A percentile compares a stretch with the other conserved stretches of the same genome.
Evolutionary conservation across 2,797 vertebrate species (phyloP).

Genomic region (Brachymystax lenok): DNA sequence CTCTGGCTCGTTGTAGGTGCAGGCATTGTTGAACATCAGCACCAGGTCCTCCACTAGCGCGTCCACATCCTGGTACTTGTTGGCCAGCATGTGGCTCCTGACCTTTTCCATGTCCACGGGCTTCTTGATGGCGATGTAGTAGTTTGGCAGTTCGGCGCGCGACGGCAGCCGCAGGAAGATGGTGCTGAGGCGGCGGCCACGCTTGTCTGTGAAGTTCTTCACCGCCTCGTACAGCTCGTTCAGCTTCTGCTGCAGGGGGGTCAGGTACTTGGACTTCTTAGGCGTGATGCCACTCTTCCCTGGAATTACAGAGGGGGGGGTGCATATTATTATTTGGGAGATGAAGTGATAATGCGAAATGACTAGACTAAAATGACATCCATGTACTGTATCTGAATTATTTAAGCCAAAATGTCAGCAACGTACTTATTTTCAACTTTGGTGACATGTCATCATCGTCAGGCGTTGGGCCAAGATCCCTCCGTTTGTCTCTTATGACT

Average conservation of each 20-base stretch:
- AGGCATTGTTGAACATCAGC: conserved; percentile 99
- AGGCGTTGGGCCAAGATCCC: conserved; percentile 88
- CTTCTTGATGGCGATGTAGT: conserved; percentile 96
- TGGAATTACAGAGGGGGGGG: conserved; percentile 56
- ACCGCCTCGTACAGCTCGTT: conserved; percentile 98
- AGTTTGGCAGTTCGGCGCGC: conserved; percentile 94
- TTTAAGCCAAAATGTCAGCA: background rate
- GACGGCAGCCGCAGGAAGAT: conserved; percentile 97
- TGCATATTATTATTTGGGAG: background rate
- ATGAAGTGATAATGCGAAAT: background rate
- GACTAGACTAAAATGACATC: background rate
- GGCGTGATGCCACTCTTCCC: conserved; percentile 94
- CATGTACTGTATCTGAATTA: conserved; percentile 1
- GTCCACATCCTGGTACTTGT: conserved; percentile 98
- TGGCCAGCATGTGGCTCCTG: conserved; percentile 95
- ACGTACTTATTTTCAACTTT: conserved; percentile 95
- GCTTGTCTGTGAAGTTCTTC: conserved; percentile 95
- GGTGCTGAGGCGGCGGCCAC: conserved; percentile 93
- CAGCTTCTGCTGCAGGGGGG: conserved; percentile 95
- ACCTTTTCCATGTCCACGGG: conserved; percentile 98
- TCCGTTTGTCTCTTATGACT: conserved; percentile 91
- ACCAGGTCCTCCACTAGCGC: conserved; percentile 97
- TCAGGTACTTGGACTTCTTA: conserved; percentile 97
- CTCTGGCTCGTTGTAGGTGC: conserved; percentile 97
- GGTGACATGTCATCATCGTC: conserved; percentile 96